Conservation (phyloP, 1,140 invertebrate species). For the Anthonomus grandis region DNA sequence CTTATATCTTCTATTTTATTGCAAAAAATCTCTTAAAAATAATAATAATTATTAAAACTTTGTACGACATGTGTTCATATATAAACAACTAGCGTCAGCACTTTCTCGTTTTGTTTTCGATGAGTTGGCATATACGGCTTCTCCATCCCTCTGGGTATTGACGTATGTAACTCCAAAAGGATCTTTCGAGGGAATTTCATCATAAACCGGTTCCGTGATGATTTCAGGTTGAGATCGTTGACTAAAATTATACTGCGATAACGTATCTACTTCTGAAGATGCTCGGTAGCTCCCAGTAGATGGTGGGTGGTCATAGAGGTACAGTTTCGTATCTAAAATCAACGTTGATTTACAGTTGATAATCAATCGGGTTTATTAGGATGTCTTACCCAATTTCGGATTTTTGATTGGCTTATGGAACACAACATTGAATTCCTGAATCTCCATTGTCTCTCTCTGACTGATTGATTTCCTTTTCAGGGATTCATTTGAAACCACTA, state of each 20-base stretch:
- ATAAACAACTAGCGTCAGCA: slow-evolving; percentile 15
- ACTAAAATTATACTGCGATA: slow-evolving; percentile 15
- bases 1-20: no score
- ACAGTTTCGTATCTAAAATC: slow-evolving; percentile 25
- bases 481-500: background rate
- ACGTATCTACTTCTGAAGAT: slow-evolving; percentile 31
- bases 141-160: background rate
- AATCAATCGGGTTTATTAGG: no score
- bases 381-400: slow-evolving; percentile 4
- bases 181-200: slow-evolving; percentile 36
- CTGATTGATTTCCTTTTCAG: background rate
- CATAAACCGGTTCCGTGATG: slow-evolving; percentile 39
- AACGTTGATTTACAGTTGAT: no score
- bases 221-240: slow-evolving; percentile 2
- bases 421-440: slow-evolving; percentile 28
- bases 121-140: background rate
- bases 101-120: background rate
- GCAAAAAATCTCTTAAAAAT: no score
- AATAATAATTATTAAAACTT: slow-evolving; percentile 31
- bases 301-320: slow-evolving; percentile 43
- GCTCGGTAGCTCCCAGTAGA: slow-evolving; percentile 41
- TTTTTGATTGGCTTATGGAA: slow-evolving; percentile 14
- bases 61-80: slow-evolving; percentile 35
- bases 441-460: slow-evolving; percentile 7
- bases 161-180: background rate